These are phyloP conservation scores for Zelleria hepariella DNA, from an alignment of 2,888 invertebrate species.

Conservation along the genomic window DNA sequence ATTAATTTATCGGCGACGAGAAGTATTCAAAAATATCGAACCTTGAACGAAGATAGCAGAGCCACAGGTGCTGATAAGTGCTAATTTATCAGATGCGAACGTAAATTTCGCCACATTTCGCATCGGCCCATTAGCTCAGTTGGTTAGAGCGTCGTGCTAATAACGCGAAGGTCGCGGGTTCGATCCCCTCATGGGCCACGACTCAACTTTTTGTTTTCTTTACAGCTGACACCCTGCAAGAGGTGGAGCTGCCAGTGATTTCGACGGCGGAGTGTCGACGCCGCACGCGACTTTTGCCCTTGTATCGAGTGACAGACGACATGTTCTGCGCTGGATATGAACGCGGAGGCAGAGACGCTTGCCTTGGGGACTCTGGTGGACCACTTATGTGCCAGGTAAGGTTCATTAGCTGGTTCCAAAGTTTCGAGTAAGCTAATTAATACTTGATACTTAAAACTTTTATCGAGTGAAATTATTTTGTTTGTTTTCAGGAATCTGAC, in stretches of 20 bases:
- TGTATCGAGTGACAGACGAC: constrained; percentile 83
- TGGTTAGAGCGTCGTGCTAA: constrained; percentile 11
- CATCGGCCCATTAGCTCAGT: constrained; percentile 7
- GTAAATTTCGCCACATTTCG: not conserved
- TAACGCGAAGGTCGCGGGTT: constrained; percentile 10
- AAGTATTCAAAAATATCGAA: not conserved
- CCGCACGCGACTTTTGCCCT: constrained; percentile 79
- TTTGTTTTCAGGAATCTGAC: constrained; percentile 46
- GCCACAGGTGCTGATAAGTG: not conserved
- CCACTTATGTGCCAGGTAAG: constrained; percentile 83
- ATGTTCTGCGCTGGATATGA: constrained; percentile 89
- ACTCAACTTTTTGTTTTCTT: not conserved
- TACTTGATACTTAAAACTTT: too few relatives aligned
- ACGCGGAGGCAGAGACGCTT: constrained; percentile 84
- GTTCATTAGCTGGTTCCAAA: too few relatives aligned
- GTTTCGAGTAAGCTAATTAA: too few relatives aligned
- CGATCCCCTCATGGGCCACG: constrained; percentile 7
- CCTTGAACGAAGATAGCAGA: not conserved
- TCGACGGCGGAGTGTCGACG: constrained; percentile 83
- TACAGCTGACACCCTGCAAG: constrained; percentile 85
- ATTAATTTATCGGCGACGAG: too few relatives aligned
- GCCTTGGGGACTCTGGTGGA: constrained; percentile 85
- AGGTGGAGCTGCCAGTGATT: constrained; percentile 84
- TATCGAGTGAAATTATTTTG: too few relatives aligned
- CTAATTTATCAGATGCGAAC: not conserved